phyloP scores from a whole-genome alignment of 2,113 vertebrate species.

The Orientallactaga bullata region DNA sequence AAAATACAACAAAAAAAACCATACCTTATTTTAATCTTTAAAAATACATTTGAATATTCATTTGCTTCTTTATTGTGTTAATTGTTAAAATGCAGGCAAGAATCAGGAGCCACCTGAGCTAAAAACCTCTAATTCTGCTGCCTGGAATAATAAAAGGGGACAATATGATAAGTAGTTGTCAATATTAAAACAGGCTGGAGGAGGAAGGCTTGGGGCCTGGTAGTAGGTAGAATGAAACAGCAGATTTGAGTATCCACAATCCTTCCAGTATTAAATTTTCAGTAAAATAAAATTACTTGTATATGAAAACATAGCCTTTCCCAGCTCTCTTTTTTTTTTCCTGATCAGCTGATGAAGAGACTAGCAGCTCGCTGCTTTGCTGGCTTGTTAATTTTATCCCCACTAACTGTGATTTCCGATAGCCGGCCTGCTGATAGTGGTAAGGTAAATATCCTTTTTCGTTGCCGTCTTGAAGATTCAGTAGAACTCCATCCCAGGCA shows the following conservation, averaged over 20 bases:
- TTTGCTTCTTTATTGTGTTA: slow-evolving; percentile 75
- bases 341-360: slow-evolving; percentile 99
- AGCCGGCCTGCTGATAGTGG: slow-evolving; percentile 97
- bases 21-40: slow-evolving; percentile 70
- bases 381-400: slow-evolving; percentile 99
- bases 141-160: slow-evolving; percentile 89
- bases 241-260: slow-evolving; percentile 93
- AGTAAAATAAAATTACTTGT: slow-evolving; percentile 98
- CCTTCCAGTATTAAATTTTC: slow-evolving; percentile 94
- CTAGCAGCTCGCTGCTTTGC: slow-evolving; percentile 99
- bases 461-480: slow-evolving; percentile 94
- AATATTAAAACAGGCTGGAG: slow-evolving; percentile 96
- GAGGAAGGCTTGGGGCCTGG: slow-evolving; percentile 94
- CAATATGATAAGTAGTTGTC: slow-evolving; percentile 93
- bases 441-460: slow-evolving; percentile 98
- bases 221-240: slow-evolving; percentile 94
- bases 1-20: slow-evolving; percentile 72
- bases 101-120: slow-evolving; percentile 80
- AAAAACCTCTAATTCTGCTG: slow-evolving; percentile 89
- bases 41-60: slow-evolving; percentile 73
- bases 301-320: slow-evolving; percentile 99
- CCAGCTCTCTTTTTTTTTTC: slow-evolving; percentile 96
- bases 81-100: slow-evolving; percentile 80
- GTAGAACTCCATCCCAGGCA: slow-evolving; percentile 94
- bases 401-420: slow-evolving; percentile 98